phyloP scores from a whole-genome alignment of 2,113 vertebrate species.

The Hemiprocne comata region DNA sequence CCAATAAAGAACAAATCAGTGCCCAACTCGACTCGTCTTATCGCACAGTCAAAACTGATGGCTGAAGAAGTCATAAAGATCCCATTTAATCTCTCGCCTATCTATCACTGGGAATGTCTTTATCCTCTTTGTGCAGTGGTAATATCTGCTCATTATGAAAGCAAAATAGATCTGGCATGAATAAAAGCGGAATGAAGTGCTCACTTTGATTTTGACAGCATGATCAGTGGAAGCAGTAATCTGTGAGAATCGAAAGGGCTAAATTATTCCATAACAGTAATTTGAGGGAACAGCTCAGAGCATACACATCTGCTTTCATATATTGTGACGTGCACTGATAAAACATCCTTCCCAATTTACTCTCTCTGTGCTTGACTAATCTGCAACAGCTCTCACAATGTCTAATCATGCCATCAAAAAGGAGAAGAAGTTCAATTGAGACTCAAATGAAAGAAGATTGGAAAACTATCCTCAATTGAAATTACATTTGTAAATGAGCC shows the following conservation, averaged over 20 bases:
- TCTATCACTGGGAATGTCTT: slow-evolving; percentile 89
- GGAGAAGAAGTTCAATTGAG: slow-evolving; percentile 81
- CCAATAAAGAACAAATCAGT: slow-evolving; percentile 92
- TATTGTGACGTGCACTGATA: slow-evolving; percentile 89
- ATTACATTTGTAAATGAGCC: slow-evolving; percentile 93
- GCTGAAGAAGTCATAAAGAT: slow-evolving; percentile 93
- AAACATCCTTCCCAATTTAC: slow-evolving; percentile 97
- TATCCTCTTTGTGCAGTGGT: slow-evolving; percentile 88
- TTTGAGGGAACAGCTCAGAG: slow-evolving; percentile 88
- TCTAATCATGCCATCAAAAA: slow-evolving; percentile 93
- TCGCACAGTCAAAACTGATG: slow-evolving; percentile 90
- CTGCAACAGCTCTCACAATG: slow-evolving; percentile 85
- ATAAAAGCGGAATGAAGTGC: slow-evolving; percentile 86
- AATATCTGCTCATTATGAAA: slow-evolving; percentile 93
- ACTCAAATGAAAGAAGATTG: slow-evolving; percentile 88
- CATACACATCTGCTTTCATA: slow-evolving; percentile 88
- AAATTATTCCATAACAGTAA: slow-evolving; percentile 91
- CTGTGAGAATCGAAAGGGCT: slow-evolving; percentile 87
- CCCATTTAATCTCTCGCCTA: slow-evolving; percentile 92
- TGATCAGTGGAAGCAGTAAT: slow-evolving; percentile 90
- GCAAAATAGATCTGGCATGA: slow-evolving; percentile 91
- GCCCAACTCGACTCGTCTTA: slow-evolving; percentile 83
- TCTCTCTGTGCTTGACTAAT: slow-evolving; percentile 90
- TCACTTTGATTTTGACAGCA: slow-evolving; percentile 88
- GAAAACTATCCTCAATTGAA: slow-evolving; percentile 87